These are phyloP conservation scores for Anticlea derivata DNA, from an alignment of 2,888 invertebrate genomes.

Conservation along the genomic window DNA sequence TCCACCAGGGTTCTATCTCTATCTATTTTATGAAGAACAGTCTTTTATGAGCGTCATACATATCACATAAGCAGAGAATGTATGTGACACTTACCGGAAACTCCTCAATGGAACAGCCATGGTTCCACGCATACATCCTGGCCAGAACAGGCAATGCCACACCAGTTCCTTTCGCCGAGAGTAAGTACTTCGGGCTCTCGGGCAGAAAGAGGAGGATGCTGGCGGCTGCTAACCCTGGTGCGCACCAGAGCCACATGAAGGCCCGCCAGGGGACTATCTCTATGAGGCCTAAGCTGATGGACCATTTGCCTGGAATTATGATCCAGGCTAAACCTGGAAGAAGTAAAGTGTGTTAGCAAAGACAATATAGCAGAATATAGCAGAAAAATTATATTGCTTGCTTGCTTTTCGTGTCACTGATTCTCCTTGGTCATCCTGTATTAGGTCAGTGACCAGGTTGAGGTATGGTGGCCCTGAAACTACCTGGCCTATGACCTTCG, in stretches of 20 bases:
- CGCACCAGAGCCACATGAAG: slow-evolving; percentile 86
- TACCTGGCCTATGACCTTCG: no score
- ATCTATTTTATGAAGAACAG: no score
- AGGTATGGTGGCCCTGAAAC: no score
- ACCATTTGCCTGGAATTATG: slow-evolving; percentile 85
- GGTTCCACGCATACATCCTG: slow-evolving; percentile 82
- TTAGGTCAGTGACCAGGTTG: no score
- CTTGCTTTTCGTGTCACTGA: no score
- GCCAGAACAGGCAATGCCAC: slow-evolving; percentile 85
- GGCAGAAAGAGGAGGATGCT: slow-evolving; percentile 84
- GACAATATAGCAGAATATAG: no score
- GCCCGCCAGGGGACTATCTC: slow-evolving; percentile 89
- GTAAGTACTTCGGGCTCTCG: slow-evolving; percentile 90
- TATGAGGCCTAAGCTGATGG: slow-evolving; percentile 66
- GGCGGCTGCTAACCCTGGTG: slow-evolving; percentile 86
- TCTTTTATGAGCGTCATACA: no score
- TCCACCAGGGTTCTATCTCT: no score
- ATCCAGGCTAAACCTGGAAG: slow-evolving; percentile 86
- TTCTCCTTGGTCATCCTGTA: no score
- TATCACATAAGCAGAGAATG: no score
- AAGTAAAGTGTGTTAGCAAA: no score
- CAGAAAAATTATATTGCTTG: no score
- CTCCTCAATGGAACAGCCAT: slow-evolving; percentile 46
- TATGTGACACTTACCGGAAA: slow-evolving; percentile 81
- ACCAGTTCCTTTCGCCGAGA: slow-evolving; percentile 84